Conservation (phyloP, 2,888 invertebrate genomes). For the Xanthostigma xanthostigma region DNA sequence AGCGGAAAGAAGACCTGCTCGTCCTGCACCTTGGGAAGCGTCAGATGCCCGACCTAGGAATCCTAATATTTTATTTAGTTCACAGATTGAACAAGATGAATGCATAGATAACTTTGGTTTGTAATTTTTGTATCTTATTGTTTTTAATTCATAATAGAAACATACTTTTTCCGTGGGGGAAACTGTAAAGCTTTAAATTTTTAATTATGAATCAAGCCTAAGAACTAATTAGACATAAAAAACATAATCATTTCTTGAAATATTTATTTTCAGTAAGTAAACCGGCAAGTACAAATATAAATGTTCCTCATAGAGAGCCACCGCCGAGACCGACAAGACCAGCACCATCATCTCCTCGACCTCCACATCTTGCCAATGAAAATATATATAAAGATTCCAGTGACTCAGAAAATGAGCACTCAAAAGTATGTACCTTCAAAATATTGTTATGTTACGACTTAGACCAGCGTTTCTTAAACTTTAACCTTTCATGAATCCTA, state of each 20-base stretch:
- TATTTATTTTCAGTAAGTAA: conserved; percentile 27
- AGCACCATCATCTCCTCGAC: conserved; percentile 18
- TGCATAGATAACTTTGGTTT: conserved; percentile 70
- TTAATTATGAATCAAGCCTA: too few relatives aligned
- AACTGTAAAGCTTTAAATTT: too few relatives aligned
- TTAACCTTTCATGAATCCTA: too few relatives aligned
- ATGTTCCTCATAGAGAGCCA: conserved; percentile 6
- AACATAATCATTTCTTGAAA: too few relatives aligned
- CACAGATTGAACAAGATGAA: conserved; percentile 68
- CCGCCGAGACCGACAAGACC: conserved; percentile 16
- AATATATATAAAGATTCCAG: conserved; percentile 16
- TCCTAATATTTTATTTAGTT: conserved; percentile 53
- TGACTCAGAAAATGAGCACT: conserved; percentile 20
- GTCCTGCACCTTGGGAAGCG: conserved; percentile 62
- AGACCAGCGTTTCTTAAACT: too few relatives aligned
- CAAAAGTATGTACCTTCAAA: conserved; percentile 7
- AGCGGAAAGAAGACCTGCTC: conserved; percentile 47
- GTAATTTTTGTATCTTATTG: conserved; percentile 6
- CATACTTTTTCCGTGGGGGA: too few relatives aligned
- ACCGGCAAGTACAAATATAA: conserved; percentile 16
- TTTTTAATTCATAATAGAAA: too few relatives aligned
- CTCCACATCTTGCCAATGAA: conserved; percentile 15
- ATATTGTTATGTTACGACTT: not conserved
- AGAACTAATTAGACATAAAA: not conserved
- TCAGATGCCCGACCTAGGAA: conserved; percentile 40